Conservation (phyloP, 2,113 vertebrate genomes). For the Xenopus borealis region DNA sequence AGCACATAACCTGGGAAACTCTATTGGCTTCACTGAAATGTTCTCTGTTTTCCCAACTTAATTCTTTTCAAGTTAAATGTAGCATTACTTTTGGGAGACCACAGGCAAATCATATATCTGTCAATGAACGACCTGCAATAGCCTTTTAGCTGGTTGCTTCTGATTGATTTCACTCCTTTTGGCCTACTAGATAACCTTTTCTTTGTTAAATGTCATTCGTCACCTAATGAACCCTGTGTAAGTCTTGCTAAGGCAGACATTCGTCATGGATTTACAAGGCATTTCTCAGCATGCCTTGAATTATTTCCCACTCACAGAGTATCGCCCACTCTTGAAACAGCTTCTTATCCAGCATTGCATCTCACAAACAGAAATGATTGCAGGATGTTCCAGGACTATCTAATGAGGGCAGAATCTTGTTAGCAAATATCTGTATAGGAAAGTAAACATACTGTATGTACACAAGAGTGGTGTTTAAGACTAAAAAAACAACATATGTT, state of each 20-base stretch:
- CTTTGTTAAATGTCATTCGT: conserved; percentile 32
- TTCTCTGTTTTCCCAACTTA: background rate
- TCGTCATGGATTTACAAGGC: conserved; percentile 27
- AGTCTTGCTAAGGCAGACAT: conserved; percentile 9
- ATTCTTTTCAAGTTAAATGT: conserved; percentile 6
- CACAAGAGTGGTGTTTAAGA: background rate
- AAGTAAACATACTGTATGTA: background rate
- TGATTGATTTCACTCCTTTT: conserved; percentile 30
- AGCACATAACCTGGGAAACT: too few relatives aligned
- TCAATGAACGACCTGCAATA: conserved; percentile 8
- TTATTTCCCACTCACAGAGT: conserved; percentile 4
- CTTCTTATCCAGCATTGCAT: background rate
- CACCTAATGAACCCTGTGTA: conserved; percentile 31
- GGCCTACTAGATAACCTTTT: conserved; percentile 23
- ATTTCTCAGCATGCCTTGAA: conserved; percentile 2
- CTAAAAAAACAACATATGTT: too few relatives aligned
- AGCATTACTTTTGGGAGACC: conserved; percentile 10
- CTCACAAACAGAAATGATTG: background rate
- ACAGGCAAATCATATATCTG: conserved; percentile 12
- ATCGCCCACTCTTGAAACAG: background rate
- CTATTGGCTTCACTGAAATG: too few relatives aligned
- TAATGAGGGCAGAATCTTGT: too few relatives aligned
- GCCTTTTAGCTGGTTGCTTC: background rate
- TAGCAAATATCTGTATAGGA: too few relatives aligned
- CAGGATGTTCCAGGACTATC: background rate